Percentiles rank a stretch among this genome's conserved stretches.
These are phyloP conservation scores for Melieria omissa DNA, from an alignment of 2,888 invertebrate genomes.

Conservation along the genomic window DNA sequence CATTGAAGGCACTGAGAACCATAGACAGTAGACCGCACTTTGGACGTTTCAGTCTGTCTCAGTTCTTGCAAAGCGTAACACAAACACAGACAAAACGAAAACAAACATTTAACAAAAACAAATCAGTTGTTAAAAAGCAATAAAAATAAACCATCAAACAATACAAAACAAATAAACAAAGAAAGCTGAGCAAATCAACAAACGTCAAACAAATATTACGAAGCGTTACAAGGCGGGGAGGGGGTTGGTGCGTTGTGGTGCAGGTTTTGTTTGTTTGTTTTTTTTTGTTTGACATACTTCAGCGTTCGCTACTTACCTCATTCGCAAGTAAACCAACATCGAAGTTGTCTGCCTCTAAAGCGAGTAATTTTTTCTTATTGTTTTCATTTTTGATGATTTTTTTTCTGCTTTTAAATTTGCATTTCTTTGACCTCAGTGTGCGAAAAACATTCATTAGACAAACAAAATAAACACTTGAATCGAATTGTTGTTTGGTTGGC, in stretches of 20 bases:
- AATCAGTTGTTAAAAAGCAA: too few species aligned
- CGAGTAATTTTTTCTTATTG: background rate
- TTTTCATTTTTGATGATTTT: background rate
- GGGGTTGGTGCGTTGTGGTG: constrained; percentile 1
- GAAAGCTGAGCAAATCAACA: background rate
- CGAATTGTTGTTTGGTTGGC: too few species aligned
- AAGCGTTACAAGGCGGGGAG: background rate
- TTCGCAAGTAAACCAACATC: constrained; percentile 17
- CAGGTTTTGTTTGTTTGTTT: constrained; percentile 4
- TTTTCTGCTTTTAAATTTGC: background rate
- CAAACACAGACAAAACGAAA: too few species aligned
- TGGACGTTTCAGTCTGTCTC: too few species aligned
- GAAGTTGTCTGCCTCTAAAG: constrained; percentile 1
- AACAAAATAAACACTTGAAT: too few species aligned
- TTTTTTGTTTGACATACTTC: constrained; percentile 17
- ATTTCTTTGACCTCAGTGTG: too few species aligned
- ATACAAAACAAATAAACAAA: background rate
- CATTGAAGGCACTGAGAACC: too few species aligned
- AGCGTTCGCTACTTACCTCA: constrained; percentile 27
- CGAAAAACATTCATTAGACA: too few species aligned
- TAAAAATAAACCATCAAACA: background rate
- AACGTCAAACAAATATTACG: background rate
- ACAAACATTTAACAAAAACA: too few species aligned
- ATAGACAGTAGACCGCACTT: too few species aligned
- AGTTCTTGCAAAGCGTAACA: too few species aligned